Evolutionary conservation across 2,888 invertebrate genomes (phyloP), one percentile per base, ranked within the genome.

Genomic region (Orthonychiurus folsomi): DNA sequence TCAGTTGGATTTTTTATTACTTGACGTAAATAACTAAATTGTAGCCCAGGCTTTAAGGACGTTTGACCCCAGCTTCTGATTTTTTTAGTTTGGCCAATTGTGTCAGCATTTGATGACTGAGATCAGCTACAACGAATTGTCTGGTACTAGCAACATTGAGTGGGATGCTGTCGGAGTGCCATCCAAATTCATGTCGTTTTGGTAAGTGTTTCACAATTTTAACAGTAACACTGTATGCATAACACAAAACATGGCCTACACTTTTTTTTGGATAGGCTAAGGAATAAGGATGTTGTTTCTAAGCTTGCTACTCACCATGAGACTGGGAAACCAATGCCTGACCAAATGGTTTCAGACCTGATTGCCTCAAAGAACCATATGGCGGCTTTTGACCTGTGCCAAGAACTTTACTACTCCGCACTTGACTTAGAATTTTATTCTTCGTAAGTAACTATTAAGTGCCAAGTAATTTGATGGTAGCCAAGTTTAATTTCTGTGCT

Each of bases 151-250:
- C 0, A 90, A 89, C 76, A 83, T 95, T 0, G 96, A 96, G 79
- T 93, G 93, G 92, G 97, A 97, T 77, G 89, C 91, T 0, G 86
- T 89, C 0, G 87, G 88, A 75, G 84, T 93, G 0, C 86, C 88
- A 65, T 86, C 89, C 0, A 82, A 89, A 73, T 88, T 96, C 61
- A 83, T 96, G 83, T 81, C 83, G 0, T 86, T 87, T 75, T 92
- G 90, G 85, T 79, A 72, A 73, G 72, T 55, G n/a, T n/a, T n/a
- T n/a, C n/a, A 75, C 94, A 56, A n/a, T n/a, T n/a, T n/a, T n/a
- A n/a, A n/a, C n/a, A n/a, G n/a, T n/a, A n/a, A n/a, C n/a, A n/a
- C n/a, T n/a, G n/a, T n/a, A n/a, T n/a, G n/a, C n/a, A n/a, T n/a
- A n/a, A n/a, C n/a, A n/a, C n/a, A n/a, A n/a, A n/a, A n/a, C n/a